phyloP scores from a whole-genome alignment of 2,797 vertebrate species.

The Mus spretus region DNA sequence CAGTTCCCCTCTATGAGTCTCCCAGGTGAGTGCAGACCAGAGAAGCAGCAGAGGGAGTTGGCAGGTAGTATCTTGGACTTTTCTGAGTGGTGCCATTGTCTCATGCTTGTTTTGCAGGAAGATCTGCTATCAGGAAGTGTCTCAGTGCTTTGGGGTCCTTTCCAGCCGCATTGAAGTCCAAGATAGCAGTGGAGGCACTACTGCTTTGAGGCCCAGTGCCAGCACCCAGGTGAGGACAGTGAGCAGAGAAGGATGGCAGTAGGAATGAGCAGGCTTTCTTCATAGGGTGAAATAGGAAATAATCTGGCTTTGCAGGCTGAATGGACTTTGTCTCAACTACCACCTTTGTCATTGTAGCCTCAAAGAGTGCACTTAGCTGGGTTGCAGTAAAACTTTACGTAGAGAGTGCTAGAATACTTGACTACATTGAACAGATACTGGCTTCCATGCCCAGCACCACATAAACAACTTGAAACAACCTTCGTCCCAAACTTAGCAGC shows the following conservation, averaged over 20 bases:
- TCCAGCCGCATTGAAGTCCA: slow-evolving; percentile 98
- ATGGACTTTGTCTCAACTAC: neutral
- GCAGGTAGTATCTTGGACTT: rapidly evolving
- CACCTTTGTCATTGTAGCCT: rapidly evolving
- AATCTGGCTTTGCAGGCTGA: neutral
- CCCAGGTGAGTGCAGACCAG: slow-evolving; percentile 91
- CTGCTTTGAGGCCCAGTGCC: slow-evolving; percentile 96
- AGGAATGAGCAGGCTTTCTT: neutral
- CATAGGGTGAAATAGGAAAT: neutral
- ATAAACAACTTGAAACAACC: neutral
- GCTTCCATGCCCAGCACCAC: neutral
- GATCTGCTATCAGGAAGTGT: slow-evolving; percentile 99
- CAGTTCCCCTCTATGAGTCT: slow-evolving; percentile 97
- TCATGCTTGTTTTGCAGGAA: slow-evolving; percentile 89
- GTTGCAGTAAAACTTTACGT: neutral
- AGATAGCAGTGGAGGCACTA: slow-evolving; percentile 96
- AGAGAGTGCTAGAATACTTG: neutral
- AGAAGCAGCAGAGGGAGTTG: rapidly evolving
- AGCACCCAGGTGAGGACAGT: slow-evolving; percentile 95
- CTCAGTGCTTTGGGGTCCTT: slow-evolving; percentile 98
- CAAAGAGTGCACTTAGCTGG: neutral
- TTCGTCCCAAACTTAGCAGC: neutral
- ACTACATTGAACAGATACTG: neutral
- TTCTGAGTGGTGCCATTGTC: neutral
- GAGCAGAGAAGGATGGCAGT: neutral